Conservation (phyloP, 2,888 invertebrate genomes). For the Kuschelorhynchus macadamiae region DNA sequence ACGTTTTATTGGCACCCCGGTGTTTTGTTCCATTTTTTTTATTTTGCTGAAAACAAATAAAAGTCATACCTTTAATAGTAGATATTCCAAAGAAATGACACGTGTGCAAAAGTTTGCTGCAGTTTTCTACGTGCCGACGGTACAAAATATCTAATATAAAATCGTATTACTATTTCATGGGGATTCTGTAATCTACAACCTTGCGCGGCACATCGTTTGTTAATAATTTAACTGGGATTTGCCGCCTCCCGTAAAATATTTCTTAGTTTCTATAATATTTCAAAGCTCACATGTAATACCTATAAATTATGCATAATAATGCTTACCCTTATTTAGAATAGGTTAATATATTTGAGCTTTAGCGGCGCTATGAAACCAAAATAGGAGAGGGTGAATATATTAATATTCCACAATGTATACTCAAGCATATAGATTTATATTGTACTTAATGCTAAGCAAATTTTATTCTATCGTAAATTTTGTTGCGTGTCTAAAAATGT, state of each 20-base stretch:
- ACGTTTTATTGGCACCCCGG: too few species aligned
- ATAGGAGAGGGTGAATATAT: slow-evolving; percentile 49
- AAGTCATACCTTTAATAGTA: too few species aligned
- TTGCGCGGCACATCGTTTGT: slow-evolving; percentile 13
- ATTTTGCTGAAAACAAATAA: too few species aligned
- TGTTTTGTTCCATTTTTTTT: too few species aligned
- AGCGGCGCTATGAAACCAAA: slow-evolving; percentile 41
- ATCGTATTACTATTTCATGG: too few species aligned
- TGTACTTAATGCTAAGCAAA: slow-evolving; percentile 34
- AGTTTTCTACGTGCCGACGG: too few species aligned
- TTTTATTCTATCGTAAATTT: slow-evolving; percentile 32
- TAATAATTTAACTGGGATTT: slow-evolving; percentile 22
- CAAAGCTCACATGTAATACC: slow-evolving; percentile 32
- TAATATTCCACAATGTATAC: slow-evolving; percentile 38
- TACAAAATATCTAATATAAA: too few species aligned
- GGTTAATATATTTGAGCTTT: slow-evolving; percentile 47
- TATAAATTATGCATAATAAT: slow-evolving; percentile 40
- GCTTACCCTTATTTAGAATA: slow-evolving; percentile 46
- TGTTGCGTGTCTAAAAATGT: background rate
- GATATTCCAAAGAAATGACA: too few species aligned
- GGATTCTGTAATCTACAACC: slow-evolving; percentile 12
- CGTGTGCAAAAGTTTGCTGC: too few species aligned
- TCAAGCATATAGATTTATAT: slow-evolving; percentile 38
- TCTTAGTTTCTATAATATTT: slow-evolving; percentile 26
- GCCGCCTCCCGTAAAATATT: slow-evolving; percentile 14